Conservation (phyloP, 2,113 vertebrate genomes). For the Sitta europaea region DNA sequence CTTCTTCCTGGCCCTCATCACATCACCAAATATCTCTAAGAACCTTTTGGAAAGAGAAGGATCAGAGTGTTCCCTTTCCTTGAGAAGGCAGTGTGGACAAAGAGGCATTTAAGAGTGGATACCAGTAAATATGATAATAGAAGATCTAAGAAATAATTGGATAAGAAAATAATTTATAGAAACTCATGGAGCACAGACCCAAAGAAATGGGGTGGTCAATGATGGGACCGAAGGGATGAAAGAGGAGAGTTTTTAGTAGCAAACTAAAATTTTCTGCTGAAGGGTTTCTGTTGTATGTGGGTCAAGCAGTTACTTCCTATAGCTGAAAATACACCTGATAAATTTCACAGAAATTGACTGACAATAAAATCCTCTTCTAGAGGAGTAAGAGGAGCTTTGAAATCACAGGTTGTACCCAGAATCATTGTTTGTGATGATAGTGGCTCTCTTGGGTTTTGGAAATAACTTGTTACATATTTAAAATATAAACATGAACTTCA, state of each 20-base stretch:
- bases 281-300: neutral
- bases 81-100: neutral
- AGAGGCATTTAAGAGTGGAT: neutral
- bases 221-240: neutral
- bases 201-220: neutral
- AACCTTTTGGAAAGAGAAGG: neutral
- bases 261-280: neutral
- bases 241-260: neutral
- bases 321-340: neutral
- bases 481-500: neutral
- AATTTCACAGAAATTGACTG: neutral
- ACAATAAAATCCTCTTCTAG: neutral
- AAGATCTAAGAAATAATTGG: neutral
- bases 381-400: neutral
- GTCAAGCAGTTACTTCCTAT: neutral
- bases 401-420: neutral
- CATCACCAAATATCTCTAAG: neutral
- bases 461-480: neutral
- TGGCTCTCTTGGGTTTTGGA: neutral
- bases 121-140: neutral
- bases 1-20: neutral
- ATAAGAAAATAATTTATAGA: neutral
- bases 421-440: neutral
- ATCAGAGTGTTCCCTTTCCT: neutral
- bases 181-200: neutral